These are phyloP conservation scores for Drosophila pruinosa DNA, from an alignment of 1,140 invertebrate genomes.

Conservation along the genomic window DNA sequence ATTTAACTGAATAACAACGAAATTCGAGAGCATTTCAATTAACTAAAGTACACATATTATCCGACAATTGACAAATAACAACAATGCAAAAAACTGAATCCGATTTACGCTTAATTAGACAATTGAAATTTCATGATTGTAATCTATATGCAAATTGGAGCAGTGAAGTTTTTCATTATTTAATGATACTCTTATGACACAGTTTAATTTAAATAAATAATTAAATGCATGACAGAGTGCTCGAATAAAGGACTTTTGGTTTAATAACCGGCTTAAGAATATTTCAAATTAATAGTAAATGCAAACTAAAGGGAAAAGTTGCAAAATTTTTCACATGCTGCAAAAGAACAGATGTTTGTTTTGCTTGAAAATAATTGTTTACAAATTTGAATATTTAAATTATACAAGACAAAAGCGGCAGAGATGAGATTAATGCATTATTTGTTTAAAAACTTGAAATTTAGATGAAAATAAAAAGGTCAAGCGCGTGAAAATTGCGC, in stretches of 20 bases:
- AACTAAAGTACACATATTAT: conserved; percentile 2
- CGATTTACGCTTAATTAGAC: conserved; percentile 42
- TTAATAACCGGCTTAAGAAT: neutral
- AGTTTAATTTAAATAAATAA: conserved; percentile 31
- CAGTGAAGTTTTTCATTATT: conserved; percentile 30
- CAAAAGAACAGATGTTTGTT: neutral
- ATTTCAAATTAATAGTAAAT: too few species aligned
- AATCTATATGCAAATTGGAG: conserved; percentile 22
- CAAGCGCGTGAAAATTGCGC: conserved; percentile 7
- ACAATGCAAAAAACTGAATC: conserved; percentile 44
- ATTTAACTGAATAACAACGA: too few species aligned
- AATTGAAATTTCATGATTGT: conserved; percentile 23
- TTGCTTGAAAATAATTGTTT: neutral
- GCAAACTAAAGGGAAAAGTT: neutral
- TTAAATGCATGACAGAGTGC: neutral
- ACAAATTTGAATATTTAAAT: conserved; percentile 13
- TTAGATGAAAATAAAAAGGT: neutral
- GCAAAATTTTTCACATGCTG: too few species aligned
- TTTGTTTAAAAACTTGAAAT: conserved; percentile 1
- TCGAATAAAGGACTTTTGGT: neutral
- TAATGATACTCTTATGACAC: conserved; percentile 22
- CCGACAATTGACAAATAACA: neutral
- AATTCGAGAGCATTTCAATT: neutral
- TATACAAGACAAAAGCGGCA: neutral
- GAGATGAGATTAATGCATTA: conserved; percentile 27